phyloP scores from a whole-genome alignment of 2,113 vertebrate genomes.

The Philantomba maxwellii region DNA sequence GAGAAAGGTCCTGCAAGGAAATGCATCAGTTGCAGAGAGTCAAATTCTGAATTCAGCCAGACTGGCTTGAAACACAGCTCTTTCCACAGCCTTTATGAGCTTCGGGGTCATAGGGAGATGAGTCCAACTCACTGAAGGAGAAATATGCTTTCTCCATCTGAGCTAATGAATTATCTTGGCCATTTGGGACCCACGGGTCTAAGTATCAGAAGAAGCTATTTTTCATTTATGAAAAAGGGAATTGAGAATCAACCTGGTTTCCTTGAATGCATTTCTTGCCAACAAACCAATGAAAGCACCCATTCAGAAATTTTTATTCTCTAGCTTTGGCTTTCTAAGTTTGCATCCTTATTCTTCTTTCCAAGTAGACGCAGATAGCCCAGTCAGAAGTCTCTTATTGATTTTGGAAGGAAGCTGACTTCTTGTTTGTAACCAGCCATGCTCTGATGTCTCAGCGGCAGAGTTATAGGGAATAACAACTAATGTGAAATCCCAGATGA shows the following conservation, averaged over 20 bases:
- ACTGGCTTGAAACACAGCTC: neutral
- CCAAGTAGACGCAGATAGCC: neutral
- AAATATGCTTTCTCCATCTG: conserved; percentile 18
- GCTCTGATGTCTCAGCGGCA: conserved; percentile 13
- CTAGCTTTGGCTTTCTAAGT: neutral
- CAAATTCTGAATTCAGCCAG: conserved; percentile 16
- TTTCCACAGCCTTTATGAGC: neutral
- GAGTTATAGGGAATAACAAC: neutral
- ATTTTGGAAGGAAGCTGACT: conserved; percentile 46
- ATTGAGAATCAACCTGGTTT: conserved; percentile 54
- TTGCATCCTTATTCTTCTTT: conserved; percentile 46
- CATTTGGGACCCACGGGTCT: conserved; percentile 13
- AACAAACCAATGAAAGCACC: conserved; percentile 46
- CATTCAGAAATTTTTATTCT: conserved; percentile 57
- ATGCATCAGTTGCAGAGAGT: conserved; percentile 24
- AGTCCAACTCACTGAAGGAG: neutral
- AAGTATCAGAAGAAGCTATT: conserved; percentile 51
- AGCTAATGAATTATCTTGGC: conserved; percentile 36
- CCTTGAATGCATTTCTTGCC: conserved; percentile 44
- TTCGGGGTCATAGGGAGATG: neutral
- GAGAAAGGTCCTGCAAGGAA: conserved; percentile 30
- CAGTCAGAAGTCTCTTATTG: conserved; percentile 15
- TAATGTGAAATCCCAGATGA: neutral
- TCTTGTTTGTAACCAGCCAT: conserved; percentile 9
- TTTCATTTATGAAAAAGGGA: conserved; percentile 49